phyloP scores from a whole-genome alignment of 2,888 invertebrate genomes.

The Colletes collaris region DNA sequence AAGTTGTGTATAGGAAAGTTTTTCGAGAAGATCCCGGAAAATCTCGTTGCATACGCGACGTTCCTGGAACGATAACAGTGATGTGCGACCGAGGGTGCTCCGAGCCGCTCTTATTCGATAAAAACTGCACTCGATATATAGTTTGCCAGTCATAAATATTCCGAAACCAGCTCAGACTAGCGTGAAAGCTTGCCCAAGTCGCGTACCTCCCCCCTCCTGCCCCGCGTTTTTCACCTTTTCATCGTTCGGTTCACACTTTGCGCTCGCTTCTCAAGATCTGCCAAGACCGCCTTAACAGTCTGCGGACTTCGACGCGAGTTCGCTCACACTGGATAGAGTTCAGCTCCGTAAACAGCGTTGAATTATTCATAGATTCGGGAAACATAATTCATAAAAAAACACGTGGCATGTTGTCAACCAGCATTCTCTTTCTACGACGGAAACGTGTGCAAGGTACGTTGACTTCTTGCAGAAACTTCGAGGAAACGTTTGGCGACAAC shows the following conservation, averaged over 20 bases:
- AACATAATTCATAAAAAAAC: conserved; percentile 72
- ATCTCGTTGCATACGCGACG: conserved; percentile 9
- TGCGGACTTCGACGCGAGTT: conserved; percentile 57
- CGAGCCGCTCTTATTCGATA: conserved; percentile 15
- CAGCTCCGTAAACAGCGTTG: conserved; percentile 68
- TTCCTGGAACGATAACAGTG: conserved; percentile 1
- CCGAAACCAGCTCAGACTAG: conserved; percentile 60
- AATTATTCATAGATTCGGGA: conserved; percentile 69
- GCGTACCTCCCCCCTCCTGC: neutral
- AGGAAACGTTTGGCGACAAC: no score
- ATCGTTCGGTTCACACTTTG: conserved; percentile 35
- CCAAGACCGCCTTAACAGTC: conserved; percentile 22
- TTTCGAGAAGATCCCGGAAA: conserved; percentile 8
- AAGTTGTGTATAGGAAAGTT: conserved; percentile 38
- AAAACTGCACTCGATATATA: conserved; percentile 16
- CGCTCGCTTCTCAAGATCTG: neutral
- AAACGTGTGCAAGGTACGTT: no score
- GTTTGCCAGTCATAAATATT: conserved; percentile 74
- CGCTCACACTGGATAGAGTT: conserved; percentile 56
- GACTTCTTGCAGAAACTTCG: no score
- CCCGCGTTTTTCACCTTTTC: conserved; percentile 66
- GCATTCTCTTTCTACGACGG: neutral
- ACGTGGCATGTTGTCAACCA: conserved; percentile 11
- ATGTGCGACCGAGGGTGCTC: conserved; percentile 5
- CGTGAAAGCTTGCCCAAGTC: conserved; percentile 1